Evolutionary conservation across 1,140 invertebrate species (phyloP).

Genomic region (Sitobion miscanthi): DNA sequence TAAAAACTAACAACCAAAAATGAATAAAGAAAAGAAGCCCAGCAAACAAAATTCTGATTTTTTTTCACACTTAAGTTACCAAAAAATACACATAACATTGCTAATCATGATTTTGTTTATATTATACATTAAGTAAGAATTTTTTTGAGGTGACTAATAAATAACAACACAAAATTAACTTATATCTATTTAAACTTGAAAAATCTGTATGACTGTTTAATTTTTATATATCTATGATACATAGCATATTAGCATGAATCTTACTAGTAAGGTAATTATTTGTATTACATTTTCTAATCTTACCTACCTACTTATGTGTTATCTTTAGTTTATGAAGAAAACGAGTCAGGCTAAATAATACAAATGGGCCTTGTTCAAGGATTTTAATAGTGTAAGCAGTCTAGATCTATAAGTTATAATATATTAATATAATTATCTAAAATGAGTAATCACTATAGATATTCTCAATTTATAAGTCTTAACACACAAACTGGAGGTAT

Average conservation of each 20-base stretch:
- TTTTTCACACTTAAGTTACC: neutral
- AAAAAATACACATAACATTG: neutral
- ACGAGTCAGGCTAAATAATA: neutral
- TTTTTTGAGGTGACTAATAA: neutral
- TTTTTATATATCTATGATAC: neutral
- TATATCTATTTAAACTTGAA: neutral
- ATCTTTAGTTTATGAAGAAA: neutral
- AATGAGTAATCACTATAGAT: neutral
- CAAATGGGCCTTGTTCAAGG: neutral
- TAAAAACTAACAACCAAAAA: neutral
- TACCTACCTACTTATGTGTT: neutral
- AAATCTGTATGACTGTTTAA: neutral
- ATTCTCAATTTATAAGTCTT: neutral
- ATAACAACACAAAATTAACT: neutral
- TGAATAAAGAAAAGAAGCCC: neutral
- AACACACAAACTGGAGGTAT: neutral
- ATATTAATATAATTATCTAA: neutral
- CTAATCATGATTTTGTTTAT: neutral
- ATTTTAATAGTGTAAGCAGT: neutral
- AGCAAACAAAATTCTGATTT: too few relatives aligned
- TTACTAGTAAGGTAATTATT: neutral
- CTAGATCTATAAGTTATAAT: too few relatives aligned
- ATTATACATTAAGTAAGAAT: neutral
- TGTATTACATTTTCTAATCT: neutral
- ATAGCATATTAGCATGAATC: neutral